A percentile compares a stretch with the other conserved stretches of the same genome.
phyloP scores from a whole-genome alignment of 2,797 vertebrate genomes.

The Anas capensis region DNA sequence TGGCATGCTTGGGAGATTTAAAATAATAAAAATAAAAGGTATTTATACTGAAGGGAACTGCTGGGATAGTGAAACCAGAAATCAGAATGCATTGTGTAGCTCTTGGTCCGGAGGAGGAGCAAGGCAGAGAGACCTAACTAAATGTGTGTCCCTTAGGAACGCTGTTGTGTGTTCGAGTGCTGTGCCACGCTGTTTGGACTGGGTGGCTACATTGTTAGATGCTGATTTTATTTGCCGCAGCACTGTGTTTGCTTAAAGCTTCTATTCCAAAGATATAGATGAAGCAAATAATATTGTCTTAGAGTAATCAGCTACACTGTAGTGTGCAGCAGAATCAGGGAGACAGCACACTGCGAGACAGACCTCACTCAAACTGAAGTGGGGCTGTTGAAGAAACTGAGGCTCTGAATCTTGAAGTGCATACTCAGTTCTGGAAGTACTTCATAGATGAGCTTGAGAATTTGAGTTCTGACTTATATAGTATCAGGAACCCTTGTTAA shows the following conservation, averaged over 20 bases:
- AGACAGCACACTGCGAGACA: background rate
- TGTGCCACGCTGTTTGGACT: background rate
- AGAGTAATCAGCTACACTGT: background rate
- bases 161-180: background rate
- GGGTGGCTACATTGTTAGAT: background rate
- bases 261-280: background rate
- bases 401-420: background rate
- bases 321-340: background rate
- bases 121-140: background rate
- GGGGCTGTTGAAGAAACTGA: background rate
- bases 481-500: background rate
- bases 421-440: background rate
- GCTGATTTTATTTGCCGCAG: background rate
- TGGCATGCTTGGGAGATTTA: background rate
- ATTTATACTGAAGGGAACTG: background rate
- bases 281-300: background rate
- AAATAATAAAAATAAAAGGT: background rate
- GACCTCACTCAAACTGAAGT: background rate
- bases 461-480: background rate
- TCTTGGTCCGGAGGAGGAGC: background rate
- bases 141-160: fast-evolving
- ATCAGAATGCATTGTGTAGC: background rate
- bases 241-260: background rate
- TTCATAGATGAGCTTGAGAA: background rate
- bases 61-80: background rate